phyloP scores from a whole-genome alignment of 2,888 invertebrate species.

The Herminia tarsipennalis region DNA sequence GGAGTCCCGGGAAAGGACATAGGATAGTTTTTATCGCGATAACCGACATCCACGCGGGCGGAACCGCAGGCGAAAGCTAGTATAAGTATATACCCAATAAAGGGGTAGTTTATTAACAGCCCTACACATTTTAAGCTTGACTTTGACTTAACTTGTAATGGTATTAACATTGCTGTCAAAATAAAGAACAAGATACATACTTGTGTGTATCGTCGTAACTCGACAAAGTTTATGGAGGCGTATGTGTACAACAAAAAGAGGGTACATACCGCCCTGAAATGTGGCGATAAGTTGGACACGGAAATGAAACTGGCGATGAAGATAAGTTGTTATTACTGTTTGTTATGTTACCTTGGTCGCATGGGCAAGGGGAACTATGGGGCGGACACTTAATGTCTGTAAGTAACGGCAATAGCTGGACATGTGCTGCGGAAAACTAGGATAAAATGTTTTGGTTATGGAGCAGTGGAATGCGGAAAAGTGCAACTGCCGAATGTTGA shows the following conservation, averaged over 20 bases:
- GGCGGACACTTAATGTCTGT: conserved; percentile 33
- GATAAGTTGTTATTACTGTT: conserved; percentile 73
- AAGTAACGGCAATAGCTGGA: conserved; percentile 27
- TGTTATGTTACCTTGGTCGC: conserved; percentile 55
- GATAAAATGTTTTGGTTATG: conserved; percentile 27
- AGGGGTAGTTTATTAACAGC: too few relatives aligned
- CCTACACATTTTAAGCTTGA: too few relatives aligned
- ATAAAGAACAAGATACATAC: too few relatives aligned
- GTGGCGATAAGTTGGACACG: conserved; percentile 64
- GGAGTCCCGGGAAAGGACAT: too few relatives aligned
- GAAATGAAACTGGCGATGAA: conserved; percentile 70
- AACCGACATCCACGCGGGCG: too few relatives aligned
- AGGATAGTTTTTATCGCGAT: too few relatives aligned
- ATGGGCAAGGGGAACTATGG: conserved; percentile 32
- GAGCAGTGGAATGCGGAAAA: conserved; percentile 15
- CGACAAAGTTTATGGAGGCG: conserved; percentile 23
- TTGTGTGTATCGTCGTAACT: conserved; percentile 8
- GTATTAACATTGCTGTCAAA: too few relatives aligned
- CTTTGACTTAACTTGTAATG: too few relatives aligned
- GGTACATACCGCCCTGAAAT: conserved; percentile 54
- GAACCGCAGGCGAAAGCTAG: too few relatives aligned
- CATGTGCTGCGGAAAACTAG: conserved; percentile 20
- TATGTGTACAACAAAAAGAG: conserved; percentile 40
- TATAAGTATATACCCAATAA: too few relatives aligned
- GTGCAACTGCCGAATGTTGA: conserved; percentile 4